Evolutionary conservation across 2,888 invertebrate genomes (phyloP).

Genomic region (Heliconius ismenius): DNA sequence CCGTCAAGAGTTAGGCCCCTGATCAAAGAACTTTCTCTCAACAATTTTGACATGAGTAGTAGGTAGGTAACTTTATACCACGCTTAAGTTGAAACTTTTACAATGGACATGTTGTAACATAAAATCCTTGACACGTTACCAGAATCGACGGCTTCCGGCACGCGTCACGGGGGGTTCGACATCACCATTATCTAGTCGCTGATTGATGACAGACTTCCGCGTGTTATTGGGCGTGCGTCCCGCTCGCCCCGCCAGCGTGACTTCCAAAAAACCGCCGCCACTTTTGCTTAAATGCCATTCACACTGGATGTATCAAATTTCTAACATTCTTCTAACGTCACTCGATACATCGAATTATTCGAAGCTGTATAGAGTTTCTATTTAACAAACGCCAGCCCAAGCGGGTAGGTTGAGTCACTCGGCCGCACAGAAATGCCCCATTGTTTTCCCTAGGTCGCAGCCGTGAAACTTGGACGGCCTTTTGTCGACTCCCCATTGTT

Average conservation of each 20-base stretch:
- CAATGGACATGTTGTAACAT: constrained; percentile 35
- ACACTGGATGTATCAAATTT: constrained; percentile 4
- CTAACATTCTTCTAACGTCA: constrained; percentile 6
- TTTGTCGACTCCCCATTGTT: constrained; percentile 73
- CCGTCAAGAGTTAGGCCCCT: no score
- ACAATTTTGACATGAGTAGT: neutral
- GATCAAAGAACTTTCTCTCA: neutral
- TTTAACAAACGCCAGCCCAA: constrained; percentile 49
- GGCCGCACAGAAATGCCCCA: constrained; percentile 70
- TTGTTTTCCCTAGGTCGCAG: constrained; percentile 65
- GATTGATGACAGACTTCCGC: constrained; percentile 77
- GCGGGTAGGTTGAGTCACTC: constrained; percentile 68
- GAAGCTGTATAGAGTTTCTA: constrained; percentile 25
- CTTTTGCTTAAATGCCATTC: constrained; percentile 22
- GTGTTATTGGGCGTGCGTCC: constrained; percentile 60
- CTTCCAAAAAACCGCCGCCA: constrained; percentile 20
- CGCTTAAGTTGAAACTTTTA: constrained; percentile 20
- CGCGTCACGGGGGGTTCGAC: constrained; percentile 66
- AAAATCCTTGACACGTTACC: constrained; percentile 45
- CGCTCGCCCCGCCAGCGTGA: constrained; percentile 52
- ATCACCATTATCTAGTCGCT: constrained; percentile 70
- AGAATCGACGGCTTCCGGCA: constrained; percentile 64
- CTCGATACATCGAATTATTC: constrained; percentile 13
- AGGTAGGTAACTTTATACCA: neutral
- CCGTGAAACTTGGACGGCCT: constrained; percentile 66